Percentiles rank a stretch among this genome's conserved stretches.
Evolutionary conservation across 2,888 invertebrate species (phyloP).

Genomic region (Philonicus albiceps): DNA sequence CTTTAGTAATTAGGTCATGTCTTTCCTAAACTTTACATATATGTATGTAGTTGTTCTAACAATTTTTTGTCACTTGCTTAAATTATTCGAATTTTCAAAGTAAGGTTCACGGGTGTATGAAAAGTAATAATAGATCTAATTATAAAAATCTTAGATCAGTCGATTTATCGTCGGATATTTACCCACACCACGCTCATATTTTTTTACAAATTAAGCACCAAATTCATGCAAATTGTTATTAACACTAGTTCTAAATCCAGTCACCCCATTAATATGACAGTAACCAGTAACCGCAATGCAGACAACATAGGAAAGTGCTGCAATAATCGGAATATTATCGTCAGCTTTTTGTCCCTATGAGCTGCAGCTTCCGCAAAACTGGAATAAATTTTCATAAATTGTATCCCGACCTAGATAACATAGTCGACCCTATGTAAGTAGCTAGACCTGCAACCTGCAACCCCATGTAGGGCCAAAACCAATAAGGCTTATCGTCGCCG

Average conservation of each 20-base stretch:
- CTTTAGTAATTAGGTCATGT: too few relatives aligned
- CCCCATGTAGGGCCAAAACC: neutral
- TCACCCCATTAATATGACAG: neutral
- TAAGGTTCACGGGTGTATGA: too few relatives aligned
- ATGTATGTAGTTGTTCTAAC: too few relatives aligned
- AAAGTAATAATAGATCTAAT: too few relatives aligned
- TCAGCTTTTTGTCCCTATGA: slow-evolving; percentile 13
- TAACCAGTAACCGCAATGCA: neutral
- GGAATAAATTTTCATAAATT: slow-evolving; percentile 39
- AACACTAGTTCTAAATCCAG: neutral
- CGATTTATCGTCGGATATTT: too few relatives aligned
- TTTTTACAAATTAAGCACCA: neutral
- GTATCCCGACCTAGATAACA: slow-evolving; percentile 1
- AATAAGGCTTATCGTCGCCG: neutral
- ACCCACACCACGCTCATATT: too few relatives aligned
- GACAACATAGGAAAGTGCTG: neutral
- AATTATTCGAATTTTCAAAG: too few relatives aligned
- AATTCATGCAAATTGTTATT: neutral
- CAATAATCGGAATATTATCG: neutral
- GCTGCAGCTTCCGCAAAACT: neutral
- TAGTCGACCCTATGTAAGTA: neutral
- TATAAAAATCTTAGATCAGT: too few relatives aligned
- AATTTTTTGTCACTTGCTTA: too few relatives aligned
- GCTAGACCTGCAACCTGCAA: neutral
- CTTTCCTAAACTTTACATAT: too few relatives aligned